A percentile compares a stretch with the other conserved stretches of the same genome.
These are phyloP conservation scores for Hyperoplus immaculatus DNA, from an alignment of 2,797 vertebrate genomes.

Conservation along the genomic window DNA sequence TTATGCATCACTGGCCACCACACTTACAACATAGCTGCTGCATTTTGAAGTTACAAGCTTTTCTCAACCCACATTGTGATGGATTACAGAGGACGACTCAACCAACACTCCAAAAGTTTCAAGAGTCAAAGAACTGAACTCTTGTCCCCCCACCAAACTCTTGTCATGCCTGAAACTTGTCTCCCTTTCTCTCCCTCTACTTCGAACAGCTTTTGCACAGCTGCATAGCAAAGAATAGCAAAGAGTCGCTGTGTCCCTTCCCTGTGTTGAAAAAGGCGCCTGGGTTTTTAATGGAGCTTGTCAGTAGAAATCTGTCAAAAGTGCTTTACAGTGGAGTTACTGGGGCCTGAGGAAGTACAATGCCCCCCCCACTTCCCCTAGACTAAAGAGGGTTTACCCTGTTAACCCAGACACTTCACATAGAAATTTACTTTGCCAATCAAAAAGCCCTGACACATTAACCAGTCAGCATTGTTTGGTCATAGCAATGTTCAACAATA, in stretches of 20 bases:
- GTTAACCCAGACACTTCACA: constrained; percentile 46
- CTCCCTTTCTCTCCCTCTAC: constrained; percentile 43
- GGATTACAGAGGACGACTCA: constrained; percentile 8
- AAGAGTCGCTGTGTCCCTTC: constrained; percentile 50
- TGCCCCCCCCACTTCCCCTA: constrained; percentile 9
- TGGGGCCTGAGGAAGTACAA: constrained; percentile 61
- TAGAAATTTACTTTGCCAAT: constrained; percentile 44
- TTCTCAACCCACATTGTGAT: background rate
- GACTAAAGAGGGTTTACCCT: constrained; percentile 57
- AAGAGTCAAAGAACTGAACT: constrained; percentile 55
- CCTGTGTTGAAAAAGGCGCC: constrained; percentile 50
- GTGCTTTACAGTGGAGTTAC: constrained; percentile 56
- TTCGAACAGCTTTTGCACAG: constrained; percentile 63
- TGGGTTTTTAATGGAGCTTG: constrained; percentile 69
- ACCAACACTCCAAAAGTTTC: constrained; percentile 42
- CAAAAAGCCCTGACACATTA: constrained; percentile 62
- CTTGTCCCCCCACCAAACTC: constrained; percentile 53
- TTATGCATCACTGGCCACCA: constrained; percentile 1
- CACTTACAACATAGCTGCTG: constrained; percentile 6
- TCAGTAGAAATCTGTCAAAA: constrained; percentile 77
- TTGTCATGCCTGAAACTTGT: constrained; percentile 56
- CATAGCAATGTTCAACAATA: constrained; percentile 59
- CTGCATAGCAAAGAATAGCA: constrained; percentile 47
- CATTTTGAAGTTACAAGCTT: constrained; percentile 16
- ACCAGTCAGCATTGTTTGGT: constrained; percentile 62